A percentile compares a stretch with the other conserved stretches of the same genome.
Evolutionary conservation across 2,797 vertebrate genomes (phyloP).

Genomic region (Lepidocolaptes lacrymiger): DNA sequence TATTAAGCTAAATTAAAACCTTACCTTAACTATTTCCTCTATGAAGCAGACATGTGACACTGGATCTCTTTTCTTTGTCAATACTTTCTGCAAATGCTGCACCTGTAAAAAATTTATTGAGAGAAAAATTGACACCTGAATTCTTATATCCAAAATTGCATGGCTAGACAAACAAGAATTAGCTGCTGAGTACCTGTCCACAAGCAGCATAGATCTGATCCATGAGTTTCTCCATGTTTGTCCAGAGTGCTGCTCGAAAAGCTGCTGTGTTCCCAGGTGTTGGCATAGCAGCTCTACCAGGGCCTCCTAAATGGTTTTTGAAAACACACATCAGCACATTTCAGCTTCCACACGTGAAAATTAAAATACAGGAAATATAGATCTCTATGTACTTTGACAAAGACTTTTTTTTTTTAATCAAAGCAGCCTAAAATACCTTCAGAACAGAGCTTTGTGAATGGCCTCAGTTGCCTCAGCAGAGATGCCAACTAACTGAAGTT

Average conservation of each 20-base stretch:
- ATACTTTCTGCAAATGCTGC: slow-evolving; percentile 95
- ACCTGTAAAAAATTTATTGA: slow-evolving; percentile 79
- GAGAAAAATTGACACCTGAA: neutral
- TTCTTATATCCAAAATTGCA: neutral
- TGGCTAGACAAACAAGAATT: neutral
- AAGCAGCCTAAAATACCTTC: neutral
- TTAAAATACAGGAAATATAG: neutral
- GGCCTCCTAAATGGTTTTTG: slow-evolving; percentile 79
- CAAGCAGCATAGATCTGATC: slow-evolving; percentile 95
- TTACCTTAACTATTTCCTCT: slow-evolving; percentile 95
- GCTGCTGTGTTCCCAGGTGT: slow-evolving; percentile 93
- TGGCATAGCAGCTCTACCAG: slow-evolving; percentile 91
- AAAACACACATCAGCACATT: neutral
- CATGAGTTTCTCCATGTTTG: slow-evolving; percentile 96
- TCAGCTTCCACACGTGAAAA: neutral
- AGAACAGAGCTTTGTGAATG: neutral
- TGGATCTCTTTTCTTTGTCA: slow-evolving; percentile 95
- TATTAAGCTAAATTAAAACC: neutral
- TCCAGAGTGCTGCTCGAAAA: slow-evolving; percentile 97
- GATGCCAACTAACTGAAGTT: neutral
- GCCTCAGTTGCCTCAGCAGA: neutral
- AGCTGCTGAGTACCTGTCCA: slow-evolving; percentile 75
- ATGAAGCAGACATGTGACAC: slow-evolving; percentile 96
- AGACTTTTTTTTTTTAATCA: neutral
- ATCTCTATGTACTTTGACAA: neutral